These are phyloP conservation scores for Microctenopoma lineatum DNA, from an alignment of 2,797 vertebrate genomes.

Conservation along the genomic window DNA sequence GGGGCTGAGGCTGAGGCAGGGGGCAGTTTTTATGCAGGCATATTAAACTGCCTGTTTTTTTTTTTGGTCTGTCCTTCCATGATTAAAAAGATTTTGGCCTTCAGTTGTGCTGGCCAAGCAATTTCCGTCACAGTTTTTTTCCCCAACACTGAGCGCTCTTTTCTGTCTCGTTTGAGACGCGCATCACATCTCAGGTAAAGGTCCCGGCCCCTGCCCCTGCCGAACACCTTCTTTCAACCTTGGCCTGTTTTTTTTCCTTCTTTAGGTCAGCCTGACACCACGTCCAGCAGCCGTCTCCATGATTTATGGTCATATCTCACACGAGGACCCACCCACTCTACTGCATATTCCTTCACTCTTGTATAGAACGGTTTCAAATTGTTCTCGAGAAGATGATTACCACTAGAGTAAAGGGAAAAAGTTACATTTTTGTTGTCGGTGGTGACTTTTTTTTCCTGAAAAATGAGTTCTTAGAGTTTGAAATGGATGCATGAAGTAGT, in stretches of 20 bases:
- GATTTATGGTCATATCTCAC: slow-evolving; percentile 65
- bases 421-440: slow-evolving; percentile 10
- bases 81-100: slow-evolving; percentile 81
- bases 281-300: slow-evolving; percentile 52
- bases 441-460: slow-evolving; percentile 10
- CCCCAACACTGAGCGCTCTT: slow-evolving; percentile 43
- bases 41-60: slow-evolving; percentile 59
- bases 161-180: slow-evolving; percentile 59
- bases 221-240: slow-evolving; percentile 54
- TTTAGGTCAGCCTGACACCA: slow-evolving; percentile 66
- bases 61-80: slow-evolving; percentile 64
- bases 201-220: slow-evolving; percentile 41
- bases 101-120: slow-evolving; percentile 77
- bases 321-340: slow-evolving; percentile 52
- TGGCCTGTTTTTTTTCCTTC: slow-evolving; percentile 37
- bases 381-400: slow-evolving; percentile 31
- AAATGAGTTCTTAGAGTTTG: slow-evolving; percentile 37
- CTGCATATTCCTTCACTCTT: slow-evolving; percentile 23
- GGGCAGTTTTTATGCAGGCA: slow-evolving; percentile 61
- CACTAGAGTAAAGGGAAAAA: slow-evolving; percentile 25
- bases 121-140: slow-evolving; percentile 48
- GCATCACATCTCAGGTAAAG: slow-evolving; percentile 49
- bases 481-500: slow-evolving; percentile 46
- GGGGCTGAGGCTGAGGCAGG: slow-evolving; percentile 45
- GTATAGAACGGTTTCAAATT: slow-evolving; percentile 24